These are phyloP conservation scores for Trimorus sp. DNA, from an alignment of 2,888 invertebrate genomes.

Conservation along the genomic window DNA sequence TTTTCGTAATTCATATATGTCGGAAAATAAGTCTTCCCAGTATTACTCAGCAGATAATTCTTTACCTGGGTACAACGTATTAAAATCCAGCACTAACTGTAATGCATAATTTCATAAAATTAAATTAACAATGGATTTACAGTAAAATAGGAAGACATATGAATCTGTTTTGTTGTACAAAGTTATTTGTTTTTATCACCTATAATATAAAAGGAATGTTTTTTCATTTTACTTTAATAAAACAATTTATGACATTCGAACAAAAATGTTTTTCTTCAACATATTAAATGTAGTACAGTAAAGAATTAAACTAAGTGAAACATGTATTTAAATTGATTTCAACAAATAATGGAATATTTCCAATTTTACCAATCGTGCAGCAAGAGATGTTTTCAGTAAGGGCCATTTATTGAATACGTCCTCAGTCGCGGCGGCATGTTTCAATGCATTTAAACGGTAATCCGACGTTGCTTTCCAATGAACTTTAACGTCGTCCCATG, in stretches of 20 bases:
- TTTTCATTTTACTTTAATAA: no score
- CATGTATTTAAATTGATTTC: background rate
- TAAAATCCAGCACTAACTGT: conserved; percentile 24
- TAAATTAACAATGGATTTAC: background rate
- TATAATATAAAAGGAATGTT: no score
- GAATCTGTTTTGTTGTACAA: background rate
- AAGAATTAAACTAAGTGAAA: background rate
- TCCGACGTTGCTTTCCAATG: background rate
- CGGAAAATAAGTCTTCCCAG: conserved; percentile 22
- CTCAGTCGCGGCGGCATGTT: background rate
- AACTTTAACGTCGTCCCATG: background rate
- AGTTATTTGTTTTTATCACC: no score
- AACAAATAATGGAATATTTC: background rate
- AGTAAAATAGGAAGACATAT: background rate
- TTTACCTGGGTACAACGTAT: conserved; percentile 9
- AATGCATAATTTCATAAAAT: background rate
- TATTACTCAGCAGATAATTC: conserved; percentile 8
- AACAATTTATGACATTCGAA: no score
- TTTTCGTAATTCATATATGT: conserved; percentile 8
- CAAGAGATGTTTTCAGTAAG: conserved; percentile 10
- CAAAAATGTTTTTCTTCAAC: no score
- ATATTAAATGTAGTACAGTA: no score
- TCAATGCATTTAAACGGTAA: background rate
- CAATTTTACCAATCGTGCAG: conserved; percentile 5
- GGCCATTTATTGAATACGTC: conserved; percentile 19